phyloP scores from a whole-genome alignment of 2,797 vertebrate genomes.

The Cirrhinus molitorella region DNA sequence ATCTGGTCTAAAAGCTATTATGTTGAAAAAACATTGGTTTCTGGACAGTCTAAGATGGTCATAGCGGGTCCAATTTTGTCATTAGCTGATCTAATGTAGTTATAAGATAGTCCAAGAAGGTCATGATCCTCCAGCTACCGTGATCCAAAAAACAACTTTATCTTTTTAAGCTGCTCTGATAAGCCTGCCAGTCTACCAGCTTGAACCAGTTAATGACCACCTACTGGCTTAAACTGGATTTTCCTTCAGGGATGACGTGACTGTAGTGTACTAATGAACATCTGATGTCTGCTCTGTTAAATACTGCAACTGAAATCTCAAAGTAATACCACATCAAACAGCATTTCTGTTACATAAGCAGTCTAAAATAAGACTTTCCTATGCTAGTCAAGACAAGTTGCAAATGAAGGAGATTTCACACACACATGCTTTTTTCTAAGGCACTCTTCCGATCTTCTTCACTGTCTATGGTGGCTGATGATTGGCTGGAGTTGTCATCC shows the following conservation, averaged over 20 bases:
- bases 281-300: not conserved
- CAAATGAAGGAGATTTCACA: constrained; percentile 35
- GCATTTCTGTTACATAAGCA: constrained; percentile 14
- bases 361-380: constrained; percentile 3
- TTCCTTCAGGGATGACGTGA: not conserved
- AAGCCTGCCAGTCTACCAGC: not conserved
- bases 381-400: constrained; percentile 3
- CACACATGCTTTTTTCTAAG: constrained; percentile 95
- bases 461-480: constrained; percentile 77
- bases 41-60: not conserved
- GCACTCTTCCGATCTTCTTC: constrained; percentile 88
- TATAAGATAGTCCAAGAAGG: not conserved
- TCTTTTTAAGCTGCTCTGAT: not conserved
- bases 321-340: constrained; percentile 24
- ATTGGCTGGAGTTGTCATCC: constrained; percentile 82
- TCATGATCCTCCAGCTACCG: not conserved
- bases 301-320: constrained; percentile 3
- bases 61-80: not conserved
- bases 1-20: not conserved
- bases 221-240: not conserved
- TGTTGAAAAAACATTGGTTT: not conserved
- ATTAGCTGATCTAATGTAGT: not conserved
- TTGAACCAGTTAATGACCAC: constrained; percentile 15
- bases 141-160: not conserved
- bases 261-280: not conserved